Percentiles rank a stretch among this genome's conserved stretches.
These are phyloP conservation scores for Myrmecobius fasciatus DNA, from an alignment of 2,113 vertebrate species.

Conservation along the genomic window DNA sequence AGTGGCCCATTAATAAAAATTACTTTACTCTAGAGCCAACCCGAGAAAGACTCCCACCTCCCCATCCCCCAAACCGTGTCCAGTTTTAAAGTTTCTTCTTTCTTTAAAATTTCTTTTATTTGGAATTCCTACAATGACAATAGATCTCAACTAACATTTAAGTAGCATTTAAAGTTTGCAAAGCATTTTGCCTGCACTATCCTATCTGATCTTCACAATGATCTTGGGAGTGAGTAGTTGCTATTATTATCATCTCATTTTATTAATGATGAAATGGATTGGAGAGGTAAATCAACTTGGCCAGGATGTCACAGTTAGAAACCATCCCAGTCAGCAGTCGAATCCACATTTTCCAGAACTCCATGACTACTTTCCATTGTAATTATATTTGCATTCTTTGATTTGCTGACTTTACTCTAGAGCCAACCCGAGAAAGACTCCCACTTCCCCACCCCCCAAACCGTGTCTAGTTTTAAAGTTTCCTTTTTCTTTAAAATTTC, in stretches of 20 bases:
- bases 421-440: background rate
- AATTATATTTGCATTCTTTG: slow-evolving; percentile 31
- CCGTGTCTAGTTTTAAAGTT: background rate
- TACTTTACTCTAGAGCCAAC: background rate
- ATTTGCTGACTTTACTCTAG: background rate
- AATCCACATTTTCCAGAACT: background rate
- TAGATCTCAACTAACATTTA: background rate
- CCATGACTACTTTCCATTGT: background rate
- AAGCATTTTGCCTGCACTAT: background rate
- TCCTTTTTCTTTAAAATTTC: background rate
- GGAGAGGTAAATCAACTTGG: background rate
- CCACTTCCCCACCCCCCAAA: background rate
- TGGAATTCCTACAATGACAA: background rate
- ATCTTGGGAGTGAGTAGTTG: background rate
- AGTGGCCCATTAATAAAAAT: background rate
- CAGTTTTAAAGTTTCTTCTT: background rate
- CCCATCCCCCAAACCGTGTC: background rate
- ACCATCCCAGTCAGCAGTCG: background rate
- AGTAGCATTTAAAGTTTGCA: background rate
- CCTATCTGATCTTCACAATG: background rate
- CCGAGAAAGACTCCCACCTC: background rate
- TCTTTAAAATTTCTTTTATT: background rate
- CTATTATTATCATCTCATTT: background rate
- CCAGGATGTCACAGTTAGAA: background rate
- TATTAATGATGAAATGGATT: background rate